Evolutionary conservation across 2,888 invertebrate species (phyloP), one percentile per base, ranked within the genome.

Genomic region (Lasius fuliginosus): DNA sequence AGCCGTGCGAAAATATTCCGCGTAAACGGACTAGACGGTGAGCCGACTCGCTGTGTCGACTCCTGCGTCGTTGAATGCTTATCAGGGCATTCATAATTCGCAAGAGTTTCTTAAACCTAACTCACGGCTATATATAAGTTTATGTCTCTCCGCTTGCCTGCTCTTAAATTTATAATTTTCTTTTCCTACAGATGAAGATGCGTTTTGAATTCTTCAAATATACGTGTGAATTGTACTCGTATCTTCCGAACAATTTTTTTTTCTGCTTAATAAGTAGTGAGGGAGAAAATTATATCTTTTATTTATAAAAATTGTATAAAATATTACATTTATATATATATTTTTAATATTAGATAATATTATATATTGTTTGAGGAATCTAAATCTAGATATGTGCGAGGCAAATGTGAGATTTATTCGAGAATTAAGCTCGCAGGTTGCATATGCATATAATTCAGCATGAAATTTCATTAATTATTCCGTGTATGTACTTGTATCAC

Each of bases 1-100:
- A 79, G 46, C 15, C 42, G 53, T 73, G 84, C 65, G 84, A 84
- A 81, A 84, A 84, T 81, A 81, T 84, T 71, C 58, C 62, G 68
- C 64, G 15, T 69, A 81, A 79, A 30, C 12, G 40, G 58, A 71
- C 71, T 69, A 60, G 69, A 3, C 40, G 12, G 33, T 23, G 49
- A 36, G 46, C 53, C 23, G 23, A 23, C 36, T 76, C 56, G 65
- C 65, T 33, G 53, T 53, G 76, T 42, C 65, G 15, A 36, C 82
- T 49, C 36, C 64, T 49, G 65, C 40, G 11, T 36, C 36, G 53
- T 30, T 53, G 71, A 42, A 69, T 79, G 58, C 58, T 79, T 79
- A 60, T 49, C 73, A 73, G 79, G 46, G 58, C 42, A 77, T 71
- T 79, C 71, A 71, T 79, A 71, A 81, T 73, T 58, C 27, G 77